Evolutionary conservation across 2,888 invertebrate genomes (phyloP).

Genomic region (Xylota sylvarum): DNA sequence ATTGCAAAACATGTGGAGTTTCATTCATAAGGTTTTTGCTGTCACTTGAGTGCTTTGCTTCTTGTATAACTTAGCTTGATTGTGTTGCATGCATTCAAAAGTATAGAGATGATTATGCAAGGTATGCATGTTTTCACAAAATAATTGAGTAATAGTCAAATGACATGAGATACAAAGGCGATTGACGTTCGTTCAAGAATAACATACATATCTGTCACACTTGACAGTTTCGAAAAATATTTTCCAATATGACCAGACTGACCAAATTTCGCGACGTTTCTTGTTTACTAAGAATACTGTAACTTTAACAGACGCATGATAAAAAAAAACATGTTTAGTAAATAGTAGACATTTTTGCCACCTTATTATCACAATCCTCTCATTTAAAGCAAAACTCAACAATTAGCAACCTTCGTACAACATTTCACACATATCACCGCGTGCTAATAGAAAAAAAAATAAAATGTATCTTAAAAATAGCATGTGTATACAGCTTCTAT

Average conservation of each 20-base stretch:
- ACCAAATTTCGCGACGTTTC: too few relatives aligned
- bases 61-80: background rate
- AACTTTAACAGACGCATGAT: background rate
- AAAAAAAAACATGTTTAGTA: background rate
- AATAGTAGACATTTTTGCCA: background rate
- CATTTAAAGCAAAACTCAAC: background rate
- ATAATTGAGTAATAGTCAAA: background rate
- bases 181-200: too few relatives aligned
- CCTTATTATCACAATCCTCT: background rate
- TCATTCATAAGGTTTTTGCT: conserved; percentile 52
- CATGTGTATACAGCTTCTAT: background rate
- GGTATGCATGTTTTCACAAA: background rate
- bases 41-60: background rate
- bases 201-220: too few relatives aligned
- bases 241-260: background rate
- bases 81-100: background rate
- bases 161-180: background rate
- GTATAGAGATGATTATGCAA: background rate
- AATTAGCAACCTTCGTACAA: conserved; percentile 4
- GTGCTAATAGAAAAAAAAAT: conserved; percentile 7
- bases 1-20: conserved; percentile 19
- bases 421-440: background rate
- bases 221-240: background rate
- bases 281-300: background rate
- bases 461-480: conserved; percentile 9